Conservation (phyloP, 2,113 vertebrate species). For the Plectropomus leopardus region DNA sequence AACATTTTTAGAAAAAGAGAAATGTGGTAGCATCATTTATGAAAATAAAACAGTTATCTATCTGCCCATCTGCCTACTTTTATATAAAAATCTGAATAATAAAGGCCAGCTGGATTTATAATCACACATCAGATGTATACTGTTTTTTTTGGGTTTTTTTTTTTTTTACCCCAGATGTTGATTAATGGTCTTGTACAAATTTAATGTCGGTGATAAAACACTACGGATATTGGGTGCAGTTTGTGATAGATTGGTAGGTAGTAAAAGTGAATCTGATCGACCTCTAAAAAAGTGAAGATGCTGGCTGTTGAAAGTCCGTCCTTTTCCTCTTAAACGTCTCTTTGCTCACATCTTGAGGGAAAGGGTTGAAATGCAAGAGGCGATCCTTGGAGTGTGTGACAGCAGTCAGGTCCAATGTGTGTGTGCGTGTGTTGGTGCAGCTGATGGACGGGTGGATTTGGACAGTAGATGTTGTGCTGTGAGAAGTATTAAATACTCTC, state of each 20-base stretch:
- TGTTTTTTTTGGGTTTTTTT: too few relatives aligned
- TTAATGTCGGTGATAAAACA: slow-evolving; percentile 30
- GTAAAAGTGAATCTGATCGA: slow-evolving; percentile 31
- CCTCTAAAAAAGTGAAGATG: slow-evolving; percentile 39
- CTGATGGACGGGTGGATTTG: slow-evolving; percentile 22
- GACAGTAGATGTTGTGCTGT: slow-evolving; percentile 27
- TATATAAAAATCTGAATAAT: neutral
- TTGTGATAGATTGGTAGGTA: slow-evolving; percentile 38
- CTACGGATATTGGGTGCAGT: neutral
- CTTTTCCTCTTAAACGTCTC: neutral
- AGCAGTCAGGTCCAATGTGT: slow-evolving; percentile 5
- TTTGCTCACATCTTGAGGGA: neutral
- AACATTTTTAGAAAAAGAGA: neutral
- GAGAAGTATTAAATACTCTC: slow-evolving; percentile 35
- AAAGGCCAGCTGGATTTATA: neutral
- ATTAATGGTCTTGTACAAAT: slow-evolving; percentile 7
- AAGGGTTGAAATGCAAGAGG: slow-evolving; percentile 14
- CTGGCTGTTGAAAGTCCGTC: slow-evolving; percentile 21
- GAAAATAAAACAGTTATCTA: neutral
- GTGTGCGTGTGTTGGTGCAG: slow-evolving; percentile 8
- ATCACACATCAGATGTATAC: neutral
- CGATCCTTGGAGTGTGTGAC: slow-evolving; percentile 26
- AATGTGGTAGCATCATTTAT: neutral
- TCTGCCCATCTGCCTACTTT: neutral
- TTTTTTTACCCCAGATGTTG: slow-evolving; percentile 5